Conservation (phyloP, 2,113 vertebrate genomes). For the Sinocyclocheilus maitianheensis region DNA sequence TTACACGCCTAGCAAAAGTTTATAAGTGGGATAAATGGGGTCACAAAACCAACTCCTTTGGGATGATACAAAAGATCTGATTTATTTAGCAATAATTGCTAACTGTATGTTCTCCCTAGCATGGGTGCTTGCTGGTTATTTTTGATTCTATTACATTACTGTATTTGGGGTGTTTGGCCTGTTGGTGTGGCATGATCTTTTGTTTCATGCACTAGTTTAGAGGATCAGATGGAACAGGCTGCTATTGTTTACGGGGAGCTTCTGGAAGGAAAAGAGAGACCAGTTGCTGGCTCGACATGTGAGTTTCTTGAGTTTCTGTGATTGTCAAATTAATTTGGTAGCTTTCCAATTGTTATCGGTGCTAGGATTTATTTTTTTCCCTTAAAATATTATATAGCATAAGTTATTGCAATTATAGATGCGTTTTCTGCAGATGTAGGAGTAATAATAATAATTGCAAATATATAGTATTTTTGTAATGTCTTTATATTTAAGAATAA, state of each 20-base stretch:
- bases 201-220: slow-evolving; percentile 75
- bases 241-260: slow-evolving; percentile 87
- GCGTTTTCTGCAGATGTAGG: no score
- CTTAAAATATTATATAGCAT: no score
- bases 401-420: no score
- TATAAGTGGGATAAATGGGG: neutral
- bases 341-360: neutral
- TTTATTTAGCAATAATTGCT: neutral
- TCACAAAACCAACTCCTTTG: no score
- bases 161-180: neutral
- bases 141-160: neutral
- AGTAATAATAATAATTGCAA: no score
- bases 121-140: neutral
- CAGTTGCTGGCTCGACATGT: slow-evolving; percentile 93
- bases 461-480: no score
- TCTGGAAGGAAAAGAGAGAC: slow-evolving; percentile 88
- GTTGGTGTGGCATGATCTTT: neutral
- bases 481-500: no score
- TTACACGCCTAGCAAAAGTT: no score
- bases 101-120: neutral
- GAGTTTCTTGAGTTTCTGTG: slow-evolving; percentile 75
- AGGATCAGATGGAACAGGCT: slow-evolving; percentile 89
- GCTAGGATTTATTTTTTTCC: neutral
- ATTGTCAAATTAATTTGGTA: neutral
- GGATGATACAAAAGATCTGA: no score